phyloP scores from a whole-genome alignment of 2,888 invertebrate species.

The Drosophila robusta region DNA sequence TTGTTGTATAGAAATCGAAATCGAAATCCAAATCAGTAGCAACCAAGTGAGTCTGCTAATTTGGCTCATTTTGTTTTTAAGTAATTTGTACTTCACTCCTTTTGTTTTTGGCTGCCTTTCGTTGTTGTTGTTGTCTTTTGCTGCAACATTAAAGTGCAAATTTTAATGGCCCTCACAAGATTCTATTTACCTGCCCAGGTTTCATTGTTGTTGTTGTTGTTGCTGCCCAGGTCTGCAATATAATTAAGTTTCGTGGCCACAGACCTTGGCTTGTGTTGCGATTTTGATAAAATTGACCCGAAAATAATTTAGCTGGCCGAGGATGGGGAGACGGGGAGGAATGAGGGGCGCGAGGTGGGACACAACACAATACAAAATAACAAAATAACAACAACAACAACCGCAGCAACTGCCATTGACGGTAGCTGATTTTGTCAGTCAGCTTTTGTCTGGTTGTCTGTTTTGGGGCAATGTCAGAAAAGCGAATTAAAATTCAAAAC shows the following conservation, averaged over 20 bases:
- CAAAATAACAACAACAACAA: slow-evolving; percentile 1
- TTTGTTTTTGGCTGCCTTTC: slow-evolving; percentile 34
- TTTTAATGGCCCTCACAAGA: slow-evolving; percentile 72
- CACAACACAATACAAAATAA: slow-evolving; percentile 24
- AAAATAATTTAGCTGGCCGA: slow-evolving; percentile 24
- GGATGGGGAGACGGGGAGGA: not conserved
- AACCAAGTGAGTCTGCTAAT: slow-evolving; percentile 76
- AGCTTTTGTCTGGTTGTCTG: slow-evolving; percentile 40
- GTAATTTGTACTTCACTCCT: slow-evolving; percentile 74
- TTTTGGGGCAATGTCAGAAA: slow-evolving; percentile 48
- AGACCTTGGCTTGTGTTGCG: slow-evolving; percentile 77
- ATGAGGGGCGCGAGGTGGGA: not conserved
- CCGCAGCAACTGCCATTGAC: slow-evolving; percentile 69
- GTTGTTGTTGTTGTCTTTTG: slow-evolving; percentile 22
- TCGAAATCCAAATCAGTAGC: slow-evolving; percentile 73
- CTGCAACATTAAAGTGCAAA: slow-evolving; percentile 75
- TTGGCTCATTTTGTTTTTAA: slow-evolving; percentile 79
- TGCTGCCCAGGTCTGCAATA: slow-evolving; percentile 64
- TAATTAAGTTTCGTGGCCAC: slow-evolving; percentile 78
- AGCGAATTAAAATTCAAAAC: slow-evolving; percentile 79
- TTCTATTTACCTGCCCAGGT: slow-evolving; percentile 66
- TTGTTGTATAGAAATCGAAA: slow-evolving; percentile 68
- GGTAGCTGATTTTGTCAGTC: slow-evolving; percentile 71
- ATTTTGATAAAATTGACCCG: slow-evolving; percentile 78
- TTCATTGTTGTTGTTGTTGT: slow-evolving; percentile 28